Conservation (phyloP, 1,140 invertebrate genomes). For the Trichonephila clavipes region DNA sequence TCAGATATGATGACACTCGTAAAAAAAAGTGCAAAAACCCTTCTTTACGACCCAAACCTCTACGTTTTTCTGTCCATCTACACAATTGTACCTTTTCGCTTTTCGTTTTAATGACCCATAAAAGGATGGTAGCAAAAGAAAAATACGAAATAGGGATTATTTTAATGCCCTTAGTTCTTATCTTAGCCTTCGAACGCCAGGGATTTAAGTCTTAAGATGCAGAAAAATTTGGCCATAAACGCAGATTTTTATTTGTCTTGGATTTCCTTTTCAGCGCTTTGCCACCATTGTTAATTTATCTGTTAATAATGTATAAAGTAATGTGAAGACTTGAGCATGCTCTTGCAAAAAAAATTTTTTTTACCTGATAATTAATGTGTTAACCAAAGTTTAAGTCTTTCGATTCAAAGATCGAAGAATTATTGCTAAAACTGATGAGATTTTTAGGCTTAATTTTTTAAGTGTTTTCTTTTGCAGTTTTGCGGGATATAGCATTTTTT, state of each 20-base stretch:
- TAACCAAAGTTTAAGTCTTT: too few relatives aligned
- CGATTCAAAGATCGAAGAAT: too few relatives aligned
- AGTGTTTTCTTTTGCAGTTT: too few relatives aligned
- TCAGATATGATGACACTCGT: conserved; percentile 27
- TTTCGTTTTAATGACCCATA: conserved; percentile 37
- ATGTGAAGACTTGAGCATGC: too few relatives aligned
- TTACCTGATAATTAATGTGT: too few relatives aligned
- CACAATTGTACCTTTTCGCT: conserved; percentile 2
- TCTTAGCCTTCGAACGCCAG: background rate
- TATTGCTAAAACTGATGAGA: too few relatives aligned
- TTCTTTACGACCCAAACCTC: background rate
- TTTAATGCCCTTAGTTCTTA: conserved; percentile 47
- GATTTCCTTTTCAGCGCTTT: too few relatives aligned
- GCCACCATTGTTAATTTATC: too few relatives aligned
- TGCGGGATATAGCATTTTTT: too few relatives aligned
- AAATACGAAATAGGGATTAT: conserved; percentile 21
- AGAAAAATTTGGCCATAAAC: background rate
- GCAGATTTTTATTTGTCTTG: background rate
- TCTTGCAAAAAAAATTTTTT: too few relatives aligned
- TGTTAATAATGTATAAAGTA: too few relatives aligned
- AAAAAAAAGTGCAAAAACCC: conserved; percentile 29
- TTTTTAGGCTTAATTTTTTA: too few relatives aligned
- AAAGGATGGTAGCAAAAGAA: background rate
- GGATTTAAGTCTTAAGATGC: conserved; percentile 2
- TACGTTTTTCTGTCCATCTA: background rate